Base-by-base conservation (phyloP, 30 jellyfish, hydroid and myxozoan genomes). In the Clytia hemisphaerica region DNA sequence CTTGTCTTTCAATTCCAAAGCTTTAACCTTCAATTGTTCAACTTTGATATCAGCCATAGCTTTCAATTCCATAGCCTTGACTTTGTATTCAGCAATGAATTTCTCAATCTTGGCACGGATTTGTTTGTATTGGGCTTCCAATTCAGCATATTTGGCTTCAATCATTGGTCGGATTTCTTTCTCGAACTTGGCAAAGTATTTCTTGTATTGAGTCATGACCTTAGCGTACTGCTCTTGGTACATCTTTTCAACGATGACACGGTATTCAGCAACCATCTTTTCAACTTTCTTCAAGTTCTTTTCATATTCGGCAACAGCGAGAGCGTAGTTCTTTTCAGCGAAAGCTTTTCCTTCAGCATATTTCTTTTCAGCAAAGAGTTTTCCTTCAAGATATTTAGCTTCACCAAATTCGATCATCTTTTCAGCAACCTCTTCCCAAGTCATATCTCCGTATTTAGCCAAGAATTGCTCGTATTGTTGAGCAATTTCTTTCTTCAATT, bases 351-450 rank as follows among this genome's bases (percentile, higher is more conserved):
- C 12, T 18, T 10, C 18, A 10, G 12, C 15, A n/a, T 42, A 42
- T 42, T 42, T 42, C 12, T n/a, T n/a, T n/a, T n/a, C n/a, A n/a
- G n/a, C n/a, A n/a, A n/a, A 10, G 53, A 12, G 53, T 42, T 10
- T 18, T 42, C 12, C 12, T 18, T 42, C 53, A n/a, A 42, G 53
- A 42, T 42, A 12, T 42, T 42, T 18, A 33, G 45, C 64, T 37
- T 18, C 33, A 16, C 79, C 82, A 37, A 45, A 48, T 4, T 46
- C 60, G 53, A 34, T 40, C 21, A 73, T 67, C 46, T 46, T 50
- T 29, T 37, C 62, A 2, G 83, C 93, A 27, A 91, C 61, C 47
- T 82, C 88, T 77, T 82, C 99, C 99, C 99, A 91, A 0, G 99
- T 82, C 82, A 61, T 55, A 70, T 91, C 84, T 27, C 68, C 99